Evolutionary conservation across 2,888 invertebrate genomes (phyloP).

Genomic region (Ditylenchus weischeri): DNA sequence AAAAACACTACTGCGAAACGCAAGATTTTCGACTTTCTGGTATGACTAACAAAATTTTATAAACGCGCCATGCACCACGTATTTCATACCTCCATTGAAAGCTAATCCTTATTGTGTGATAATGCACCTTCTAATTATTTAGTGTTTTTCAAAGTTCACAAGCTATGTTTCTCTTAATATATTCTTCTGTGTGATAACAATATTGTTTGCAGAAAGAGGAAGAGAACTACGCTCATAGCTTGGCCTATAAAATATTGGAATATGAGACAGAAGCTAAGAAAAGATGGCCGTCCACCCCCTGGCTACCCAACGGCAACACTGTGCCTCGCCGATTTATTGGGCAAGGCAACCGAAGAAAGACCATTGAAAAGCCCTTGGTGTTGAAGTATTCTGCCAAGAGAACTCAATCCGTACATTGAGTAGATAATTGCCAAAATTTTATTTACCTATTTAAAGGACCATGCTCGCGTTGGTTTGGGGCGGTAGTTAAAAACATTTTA

Average conservation of each 20-base stretch:
- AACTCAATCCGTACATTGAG: constrained; percentile 6
- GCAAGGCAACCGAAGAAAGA: constrained; percentile 26
- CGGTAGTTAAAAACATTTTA: too few species aligned
- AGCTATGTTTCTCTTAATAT: neutral
- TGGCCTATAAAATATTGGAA: constrained; percentile 35
- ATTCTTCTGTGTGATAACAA: neutral
- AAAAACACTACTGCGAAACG: too few species aligned
- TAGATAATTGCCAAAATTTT: too few species aligned
- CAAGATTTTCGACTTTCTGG: too few species aligned
- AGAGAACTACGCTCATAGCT: constrained; percentile 24
- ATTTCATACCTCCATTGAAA: neutral
- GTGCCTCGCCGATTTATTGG: constrained; percentile 31
- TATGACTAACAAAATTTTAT: too few species aligned
- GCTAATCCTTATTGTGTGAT: neutral
- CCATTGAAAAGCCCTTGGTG: constrained; percentile 26
- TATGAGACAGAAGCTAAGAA: constrained; percentile 33
- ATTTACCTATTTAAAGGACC: too few species aligned
- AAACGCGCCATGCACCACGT: too few species aligned
- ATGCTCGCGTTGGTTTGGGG: too few species aligned
- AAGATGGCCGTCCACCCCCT: constrained; percentile 33
- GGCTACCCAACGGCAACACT: constrained; percentile 32
- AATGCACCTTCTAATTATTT: constrained; percentile 3
- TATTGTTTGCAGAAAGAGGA: constrained; percentile 32
- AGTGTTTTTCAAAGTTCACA: neutral
- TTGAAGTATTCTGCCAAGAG: constrained; percentile 10